Evolutionary conservation across 1,140 invertebrate genomes (phyloP), one percentile per base, ranked within the genome.

Genomic region (Ceratosolen solmsi): DNA sequence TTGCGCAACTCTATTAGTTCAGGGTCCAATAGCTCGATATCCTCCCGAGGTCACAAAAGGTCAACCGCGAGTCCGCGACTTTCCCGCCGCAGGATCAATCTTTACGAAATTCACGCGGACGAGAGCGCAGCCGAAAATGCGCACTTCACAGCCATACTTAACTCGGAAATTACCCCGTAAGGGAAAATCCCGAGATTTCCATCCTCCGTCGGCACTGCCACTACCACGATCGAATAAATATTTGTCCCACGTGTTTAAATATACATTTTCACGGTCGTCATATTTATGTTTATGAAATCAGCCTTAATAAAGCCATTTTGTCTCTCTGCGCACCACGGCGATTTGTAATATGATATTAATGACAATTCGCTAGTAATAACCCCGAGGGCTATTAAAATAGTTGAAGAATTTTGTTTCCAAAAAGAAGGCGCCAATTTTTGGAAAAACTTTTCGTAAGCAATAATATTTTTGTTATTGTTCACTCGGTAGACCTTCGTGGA

Each of bases 191-290:
- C 54, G 2, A 73, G 46, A 80, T 63, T 49, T 41, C 49, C 70
- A 33, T 73, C 46, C 54, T 71, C 68, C 51, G 30, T 56, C 22
- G n/a, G 8, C 22, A 27, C 9, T 15, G 58, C 58, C n/a, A n/a
- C n/a, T n/a, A n/a, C n/a, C 38, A 15, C 65, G 75, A 25, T 65
- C 75, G 22, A 79, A 27, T 70, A 79, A 79, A 70, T 46, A 70
- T 54, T 79, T 36, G 20, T 77, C 74, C 38, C 74, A 77, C 58
- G 25, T 77, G 58, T 25, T 65, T 77, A 76, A 46, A 77, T 46
- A 63, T 49, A 17, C 30, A 9, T 38, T 68, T 68, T 68, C 22
- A 20, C 33, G 33, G 7, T 20, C 20, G 63, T 36, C 33, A 68
- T 68, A 68, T 68, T 68, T 68, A 68, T 38, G 36, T 68, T 68